These are phyloP conservation scores for Callimorpha dominula DNA, from an alignment of 2,888 invertebrate species.

Conservation along the genomic window DNA sequence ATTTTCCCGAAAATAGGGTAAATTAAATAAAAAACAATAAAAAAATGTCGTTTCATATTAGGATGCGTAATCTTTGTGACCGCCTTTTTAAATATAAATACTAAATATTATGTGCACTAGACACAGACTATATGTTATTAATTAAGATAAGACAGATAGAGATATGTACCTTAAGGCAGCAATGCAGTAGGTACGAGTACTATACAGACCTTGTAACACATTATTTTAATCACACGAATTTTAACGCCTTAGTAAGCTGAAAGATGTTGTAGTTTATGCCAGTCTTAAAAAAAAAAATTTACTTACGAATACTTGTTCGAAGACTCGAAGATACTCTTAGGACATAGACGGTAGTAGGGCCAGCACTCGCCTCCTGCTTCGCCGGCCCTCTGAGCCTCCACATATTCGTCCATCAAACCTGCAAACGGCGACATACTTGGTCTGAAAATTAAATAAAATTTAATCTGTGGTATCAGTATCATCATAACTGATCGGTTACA, in stretches of 20 bases:
- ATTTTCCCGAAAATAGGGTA: no score
- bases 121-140: no score
- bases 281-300: neutral
- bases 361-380: slow-evolving; percentile 93
- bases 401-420: slow-evolving; percentile 90
- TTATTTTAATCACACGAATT: neutral
- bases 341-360: slow-evolving; percentile 94
- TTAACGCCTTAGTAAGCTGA: neutral
- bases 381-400: slow-evolving; percentile 92
- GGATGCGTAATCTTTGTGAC: no score
- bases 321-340: slow-evolving; percentile 91
- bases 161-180: no score
- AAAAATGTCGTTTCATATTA: no score
- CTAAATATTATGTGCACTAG: no score
- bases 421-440: slow-evolving; percentile 94
- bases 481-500: no score
- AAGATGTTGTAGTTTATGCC: neutral
- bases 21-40: no score
- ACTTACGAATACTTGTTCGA: slow-evolving; percentile 85
- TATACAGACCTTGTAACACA: neutral
- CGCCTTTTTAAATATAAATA: no score
- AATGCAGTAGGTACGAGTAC: no score
- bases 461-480: neutral
- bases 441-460: slow-evolving; percentile 72
- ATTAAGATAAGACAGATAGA: no score